Percentiles rank a stretch among this genome's conserved stretches.
phyloP scores from a whole-genome alignment of 2,888 invertebrate species.

The Drosophila birchii region DNA sequence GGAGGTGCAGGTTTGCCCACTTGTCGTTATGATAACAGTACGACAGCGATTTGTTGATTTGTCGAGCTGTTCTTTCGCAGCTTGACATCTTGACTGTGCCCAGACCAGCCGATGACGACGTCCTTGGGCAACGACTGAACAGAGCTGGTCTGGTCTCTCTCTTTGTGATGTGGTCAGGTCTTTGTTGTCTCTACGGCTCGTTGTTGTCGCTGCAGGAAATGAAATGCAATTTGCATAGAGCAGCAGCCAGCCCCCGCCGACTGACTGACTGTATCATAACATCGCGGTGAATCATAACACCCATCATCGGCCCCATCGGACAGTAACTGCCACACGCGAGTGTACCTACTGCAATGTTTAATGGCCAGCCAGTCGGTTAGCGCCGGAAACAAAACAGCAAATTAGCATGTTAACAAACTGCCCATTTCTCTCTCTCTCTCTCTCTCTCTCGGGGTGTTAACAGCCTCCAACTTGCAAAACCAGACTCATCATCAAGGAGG shows the following conservation, averaged over 20 bases:
- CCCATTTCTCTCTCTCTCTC: constrained; percentile 19
- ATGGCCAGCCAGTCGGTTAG: constrained; percentile 47
- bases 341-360: constrained; percentile 1
- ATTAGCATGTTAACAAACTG: constrained; percentile 78
- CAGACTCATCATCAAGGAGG: constrained; percentile 22
- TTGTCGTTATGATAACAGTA: constrained; percentile 36
- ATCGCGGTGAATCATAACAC: constrained; percentile 69
- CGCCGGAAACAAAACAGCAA: constrained; percentile 62
- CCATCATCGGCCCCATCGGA: constrained; percentile 12
- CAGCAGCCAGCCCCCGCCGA: constrained; percentile 19
- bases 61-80: constrained; percentile 31
- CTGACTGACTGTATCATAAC: constrained; percentile 11
- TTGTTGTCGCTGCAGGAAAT: constrained; percentile 69
- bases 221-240: constrained; percentile 67
- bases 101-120: constrained; percentile 6
- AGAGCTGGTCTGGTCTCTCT: constrained; percentile 1
- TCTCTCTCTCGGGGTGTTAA: constrained; percentile 39
- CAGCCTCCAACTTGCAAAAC: constrained; percentile 37
- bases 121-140: constrained; percentile 32
- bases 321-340: constrained; percentile 44
- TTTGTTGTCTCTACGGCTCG: constrained; percentile 59
- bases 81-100: constrained; percentile 34
- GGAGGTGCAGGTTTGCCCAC: constrained; percentile 19
- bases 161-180: constrained; percentile 32
- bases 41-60: constrained; percentile 55